Conservation (phyloP, 1,140 invertebrate genomes). For the fruit fly (Drosophila melanogaster) region Release_6_plus_ISO1_MT NT_033777.3:14281001-14281500, state of each 20-base stretch:
- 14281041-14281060: neutral
- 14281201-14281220: slow-evolving; percentile 10
- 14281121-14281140: no score
- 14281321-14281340: slow-evolving; percentile 13
- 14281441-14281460: slow-evolving; percentile 73
- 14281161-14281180: slow-evolving; percentile 7
- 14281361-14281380: slow-evolving; percentile 9
- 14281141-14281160: neutral
- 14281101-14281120: neutral
- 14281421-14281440: slow-evolving; percentile 36
- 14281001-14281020: slow-evolving; percentile 6
- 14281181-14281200: neutral
- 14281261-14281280: slow-evolving; percentile 1
- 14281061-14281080: neutral
- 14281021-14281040: neutral
- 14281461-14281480: slow-evolving; percentile 80
- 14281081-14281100: neutral
- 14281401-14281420: slow-evolving; percentile 34
- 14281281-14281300: slow-evolving; percentile 9
- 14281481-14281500: slow-evolving; percentile 82
- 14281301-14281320: slow-evolving; percentile 6
- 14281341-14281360: neutral
- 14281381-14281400: slow-evolving; percentile 24
- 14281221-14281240: slow-evolving; percentile 15
- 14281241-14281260: slow-evolving; percentile 12